These are phyloP conservation scores for Papilio elwesi DNA, from an alignment of 2,888 invertebrate species.

Conservation along the genomic window DNA sequence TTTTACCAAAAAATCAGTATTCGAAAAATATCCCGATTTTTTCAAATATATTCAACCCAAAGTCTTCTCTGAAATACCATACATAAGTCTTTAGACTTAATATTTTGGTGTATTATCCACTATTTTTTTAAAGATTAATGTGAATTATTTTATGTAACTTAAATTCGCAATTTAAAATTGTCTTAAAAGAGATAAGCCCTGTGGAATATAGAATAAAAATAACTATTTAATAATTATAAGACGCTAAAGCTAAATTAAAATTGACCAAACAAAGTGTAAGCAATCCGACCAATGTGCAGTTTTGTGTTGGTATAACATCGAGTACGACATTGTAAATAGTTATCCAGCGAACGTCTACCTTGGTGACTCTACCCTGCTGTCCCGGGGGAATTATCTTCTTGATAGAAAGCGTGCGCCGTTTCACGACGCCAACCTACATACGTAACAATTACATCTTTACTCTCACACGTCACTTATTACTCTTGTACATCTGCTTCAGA, in stretches of 20 bases:
- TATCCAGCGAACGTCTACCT: slow-evolving; percentile 64
- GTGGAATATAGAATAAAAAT: no score
- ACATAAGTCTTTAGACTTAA: no score
- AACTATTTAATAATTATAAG: neutral
- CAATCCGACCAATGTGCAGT: slow-evolving; percentile 31
- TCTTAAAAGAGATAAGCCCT: no score
- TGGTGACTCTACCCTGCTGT: slow-evolving; percentile 64
- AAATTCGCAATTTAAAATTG: no score
- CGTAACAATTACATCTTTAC: slow-evolving; percentile 51
- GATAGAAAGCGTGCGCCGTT: slow-evolving; percentile 79
- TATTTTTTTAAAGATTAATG: no score
- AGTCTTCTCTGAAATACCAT: no score
- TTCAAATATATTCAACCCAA: no score
- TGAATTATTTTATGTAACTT: no score
- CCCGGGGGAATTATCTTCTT: slow-evolving; percentile 81
- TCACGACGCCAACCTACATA: slow-evolving; percentile 76
- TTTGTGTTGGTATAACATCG: slow-evolving; percentile 70
- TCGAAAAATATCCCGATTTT: no score
- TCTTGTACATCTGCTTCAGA: slow-evolving; percentile 7
- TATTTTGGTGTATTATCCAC: no score
- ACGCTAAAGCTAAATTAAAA: neutral
- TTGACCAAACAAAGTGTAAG: slow-evolving; percentile 27
- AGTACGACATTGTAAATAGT: slow-evolving; percentile 41
- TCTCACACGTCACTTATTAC: slow-evolving; percentile 13
- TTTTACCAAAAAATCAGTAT: no score